phyloP scores from a whole-genome alignment of 53 echinoderm and acorn worm genomes.

The Astropecten irregularis region DNA sequence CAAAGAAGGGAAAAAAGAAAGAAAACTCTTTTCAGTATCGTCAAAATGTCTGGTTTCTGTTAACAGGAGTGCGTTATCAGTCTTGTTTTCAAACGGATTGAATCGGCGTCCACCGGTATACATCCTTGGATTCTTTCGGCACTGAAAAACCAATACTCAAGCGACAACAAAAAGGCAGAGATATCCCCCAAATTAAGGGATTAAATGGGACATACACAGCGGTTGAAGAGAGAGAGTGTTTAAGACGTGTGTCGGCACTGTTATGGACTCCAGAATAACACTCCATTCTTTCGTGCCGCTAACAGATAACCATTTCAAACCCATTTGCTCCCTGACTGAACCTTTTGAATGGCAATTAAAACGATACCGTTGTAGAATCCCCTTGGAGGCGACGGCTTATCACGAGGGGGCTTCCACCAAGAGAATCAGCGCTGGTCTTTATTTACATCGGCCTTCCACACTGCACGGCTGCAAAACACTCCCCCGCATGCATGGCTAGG shows the following conservation, averaged over 20 bases:
- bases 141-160: neutral
- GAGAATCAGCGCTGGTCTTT: too few relatives aligned
- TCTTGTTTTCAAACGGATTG: neutral
- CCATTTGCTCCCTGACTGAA: constrained; percentile 47
- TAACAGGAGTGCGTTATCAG: neutral
- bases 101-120: neutral
- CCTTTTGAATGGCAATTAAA: constrained; percentile 72
- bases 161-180: constrained; percentile 1
- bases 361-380: constrained; percentile 57
- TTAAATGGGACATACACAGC: constrained; percentile 31
- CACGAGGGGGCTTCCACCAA: neutral
- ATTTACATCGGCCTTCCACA: too few relatives aligned
- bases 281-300: constrained; percentile 20
- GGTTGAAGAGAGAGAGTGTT: constrained; percentile 1
- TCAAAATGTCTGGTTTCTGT: constrained; percentile 49
- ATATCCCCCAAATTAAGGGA: constrained; percentile 44
- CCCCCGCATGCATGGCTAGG: too few relatives aligned
- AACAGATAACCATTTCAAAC: constrained; percentile 49
- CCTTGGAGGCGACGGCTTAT: constrained; percentile 13
- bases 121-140: neutral
- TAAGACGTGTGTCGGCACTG: constrained; percentile 14
- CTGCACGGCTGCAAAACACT: too few relatives aligned
- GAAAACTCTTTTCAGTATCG: neutral
- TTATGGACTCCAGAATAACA: neutral
- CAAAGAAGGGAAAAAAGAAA: neutral